Conservation (phyloP, 2,113 vertebrate species). For the Euleptes europaea region DNA sequence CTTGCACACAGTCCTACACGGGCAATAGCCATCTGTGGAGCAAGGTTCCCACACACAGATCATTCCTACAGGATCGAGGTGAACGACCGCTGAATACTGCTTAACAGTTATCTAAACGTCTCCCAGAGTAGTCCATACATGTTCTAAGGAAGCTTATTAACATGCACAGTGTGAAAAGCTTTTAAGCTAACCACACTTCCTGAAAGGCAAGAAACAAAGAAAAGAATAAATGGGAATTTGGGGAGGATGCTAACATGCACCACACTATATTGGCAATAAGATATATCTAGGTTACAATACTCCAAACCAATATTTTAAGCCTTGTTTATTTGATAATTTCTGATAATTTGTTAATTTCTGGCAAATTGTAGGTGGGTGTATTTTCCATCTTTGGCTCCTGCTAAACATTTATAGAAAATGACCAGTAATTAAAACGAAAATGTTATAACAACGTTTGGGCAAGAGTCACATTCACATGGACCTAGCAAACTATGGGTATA, state of each 20-base stretch:
- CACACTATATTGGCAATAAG: neutral
- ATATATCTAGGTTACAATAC: neutral
- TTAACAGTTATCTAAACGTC: neutral
- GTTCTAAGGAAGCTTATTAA: neutral
- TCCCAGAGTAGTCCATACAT: neutral
- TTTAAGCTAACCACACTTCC: neutral
- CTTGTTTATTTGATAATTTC: neutral
- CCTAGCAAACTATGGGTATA: too few relatives aligned
- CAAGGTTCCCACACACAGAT: neutral
- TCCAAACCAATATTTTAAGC: neutral
- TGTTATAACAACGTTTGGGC: neutral
- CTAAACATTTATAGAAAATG: neutral
- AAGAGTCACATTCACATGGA: neutral
- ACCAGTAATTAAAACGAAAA: neutral
- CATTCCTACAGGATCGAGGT: neutral
- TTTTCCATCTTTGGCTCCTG: constrained; percentile 10
- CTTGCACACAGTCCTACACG: neutral
- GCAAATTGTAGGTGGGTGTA: neutral
- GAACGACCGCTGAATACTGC: neutral
- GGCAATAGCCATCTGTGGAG: neutral
- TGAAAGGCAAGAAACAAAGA: neutral
- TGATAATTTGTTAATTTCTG: neutral
- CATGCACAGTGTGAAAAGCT: neutral
- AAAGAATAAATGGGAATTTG: neutral
- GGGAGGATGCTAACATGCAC: neutral